phyloP scores from a whole-genome alignment of 2,113 vertebrate species.

The Saccopteryx leptura region DNA sequence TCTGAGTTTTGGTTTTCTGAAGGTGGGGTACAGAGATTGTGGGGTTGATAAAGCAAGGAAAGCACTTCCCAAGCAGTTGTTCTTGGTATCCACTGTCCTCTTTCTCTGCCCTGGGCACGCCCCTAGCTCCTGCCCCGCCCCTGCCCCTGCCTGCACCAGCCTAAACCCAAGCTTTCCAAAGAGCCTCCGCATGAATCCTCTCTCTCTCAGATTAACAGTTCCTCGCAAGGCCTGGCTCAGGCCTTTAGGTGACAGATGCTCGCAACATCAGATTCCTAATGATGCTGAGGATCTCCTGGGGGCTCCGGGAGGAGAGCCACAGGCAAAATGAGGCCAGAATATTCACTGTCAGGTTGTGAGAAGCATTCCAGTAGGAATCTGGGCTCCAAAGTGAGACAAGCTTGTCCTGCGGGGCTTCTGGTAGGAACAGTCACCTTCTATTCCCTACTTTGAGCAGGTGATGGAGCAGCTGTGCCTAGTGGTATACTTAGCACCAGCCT shows the following conservation, averaged over 20 bases:
- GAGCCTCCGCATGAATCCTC: not conserved
- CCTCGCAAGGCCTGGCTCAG: not conserved
- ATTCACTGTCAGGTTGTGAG: not conserved
- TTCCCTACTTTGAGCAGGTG: not conserved
- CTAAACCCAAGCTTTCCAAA: not conserved
- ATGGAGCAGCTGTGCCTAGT: not conserved
- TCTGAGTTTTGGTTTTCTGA: slow-evolving; percentile 39
- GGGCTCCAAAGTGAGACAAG: not conserved
- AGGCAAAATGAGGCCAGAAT: not conserved
- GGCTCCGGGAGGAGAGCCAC: not conserved
- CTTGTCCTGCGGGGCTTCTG: not conserved
- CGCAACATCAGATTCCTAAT: not conserved
- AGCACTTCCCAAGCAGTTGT: not conserved
- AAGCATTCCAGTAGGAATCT: not conserved
- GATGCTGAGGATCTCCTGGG: not conserved
- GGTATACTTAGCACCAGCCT: not conserved
- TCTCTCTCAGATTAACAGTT: not conserved
- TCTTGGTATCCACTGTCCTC: not conserved
- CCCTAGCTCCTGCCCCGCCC: too few relatives aligned
- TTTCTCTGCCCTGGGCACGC: not conserved
- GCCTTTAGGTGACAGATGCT: not conserved
- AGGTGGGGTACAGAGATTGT: not conserved
- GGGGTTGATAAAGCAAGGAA: not conserved
- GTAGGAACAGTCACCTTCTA: not conserved
- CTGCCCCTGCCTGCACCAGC: not conserved